phyloP scores from a whole-genome alignment of 35 echinoderm and acorn worm species.

The Acanthaster planci region DNA sequence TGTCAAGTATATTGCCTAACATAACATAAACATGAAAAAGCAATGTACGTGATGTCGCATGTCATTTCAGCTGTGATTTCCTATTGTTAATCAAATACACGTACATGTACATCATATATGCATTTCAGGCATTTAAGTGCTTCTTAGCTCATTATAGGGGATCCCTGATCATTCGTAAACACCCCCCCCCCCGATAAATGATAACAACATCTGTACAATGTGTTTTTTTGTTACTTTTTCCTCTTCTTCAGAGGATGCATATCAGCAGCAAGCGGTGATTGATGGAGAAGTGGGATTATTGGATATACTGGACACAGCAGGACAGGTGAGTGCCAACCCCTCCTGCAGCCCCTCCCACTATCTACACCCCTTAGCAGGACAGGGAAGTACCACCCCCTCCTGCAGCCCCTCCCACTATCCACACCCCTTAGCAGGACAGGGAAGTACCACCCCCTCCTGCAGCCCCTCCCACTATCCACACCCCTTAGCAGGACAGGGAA shows the following conservation, averaged over 20 bases:
- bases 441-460: slow-evolving; percentile 22
- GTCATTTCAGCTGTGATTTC: too few relatives aligned
- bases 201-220: slow-evolving; percentile 17
- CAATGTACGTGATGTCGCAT: too few relatives aligned
- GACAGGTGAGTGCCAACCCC: slow-evolving; percentile 71
- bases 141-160: background rate
- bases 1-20: too few relatives aligned
- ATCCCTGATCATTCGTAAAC: background rate
- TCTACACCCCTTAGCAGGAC: background rate
- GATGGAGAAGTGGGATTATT: slow-evolving; percentile 96
- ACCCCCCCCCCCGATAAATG: background rate
- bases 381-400: slow-evolving; percentile 54
- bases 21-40: too few relatives aligned
- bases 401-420: too few relatives aligned
- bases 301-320: slow-evolving; percentile 98
- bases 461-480: too few relatives aligned
- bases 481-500: slow-evolving; percentile 57
- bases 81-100: too few relatives aligned
- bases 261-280: slow-evolving; percentile 94
- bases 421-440: slow-evolving; percentile 43
- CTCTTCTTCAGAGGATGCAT: slow-evolving; percentile 91
- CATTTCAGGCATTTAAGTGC: too few relatives aligned
- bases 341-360: too few relatives aligned
- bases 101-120: too few relatives aligned
- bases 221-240: slow-evolving; percentile 22